Conservation (phyloP, 2,797 vertebrate species). For the Centropyge bicolor region DNA sequence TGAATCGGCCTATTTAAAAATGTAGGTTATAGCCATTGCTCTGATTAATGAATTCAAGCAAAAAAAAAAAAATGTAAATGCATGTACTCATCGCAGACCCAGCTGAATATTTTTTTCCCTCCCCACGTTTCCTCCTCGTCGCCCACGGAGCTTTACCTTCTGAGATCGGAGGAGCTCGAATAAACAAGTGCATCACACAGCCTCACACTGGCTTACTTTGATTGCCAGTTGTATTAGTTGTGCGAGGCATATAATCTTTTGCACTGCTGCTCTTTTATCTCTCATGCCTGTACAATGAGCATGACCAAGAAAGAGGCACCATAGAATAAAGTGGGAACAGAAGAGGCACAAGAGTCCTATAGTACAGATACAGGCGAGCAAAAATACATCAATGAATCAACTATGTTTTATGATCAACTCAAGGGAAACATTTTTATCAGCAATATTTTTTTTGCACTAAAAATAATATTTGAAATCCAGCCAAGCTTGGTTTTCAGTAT, state of each 20-base stretch:
- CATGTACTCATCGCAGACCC: conserved; percentile 10
- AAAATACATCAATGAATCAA: background rate
- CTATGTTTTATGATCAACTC: background rate
- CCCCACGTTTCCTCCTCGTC: background rate
- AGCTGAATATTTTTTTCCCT: background rate
- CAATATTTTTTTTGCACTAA: background rate
- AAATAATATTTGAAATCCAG: background rate
- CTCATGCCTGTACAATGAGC: conserved; percentile 24
- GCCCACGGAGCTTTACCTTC: conserved; percentile 20
- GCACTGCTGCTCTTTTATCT: conserved; percentile 31
- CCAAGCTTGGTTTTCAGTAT: background rate
- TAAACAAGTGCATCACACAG: conserved; percentile 45
- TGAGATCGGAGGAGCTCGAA: conserved; percentile 27
- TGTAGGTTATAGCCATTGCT: conserved; percentile 72
- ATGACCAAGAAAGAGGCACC: conserved; percentile 19
- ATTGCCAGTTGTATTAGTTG: conserved; percentile 30
- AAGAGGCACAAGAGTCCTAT: background rate
- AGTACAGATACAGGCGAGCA: background rate
- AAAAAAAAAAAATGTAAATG: conserved; percentile 42
- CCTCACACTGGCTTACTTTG: conserved; percentile 22
- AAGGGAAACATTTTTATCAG: too few species aligned
- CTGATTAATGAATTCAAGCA: conserved; percentile 63
- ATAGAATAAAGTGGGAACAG: background rate
- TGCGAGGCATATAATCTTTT: conserved; percentile 36
- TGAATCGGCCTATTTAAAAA: conserved; percentile 72